These are phyloP conservation scores for Zonotrichia albicollis DNA, from an alignment of 2,797 vertebrate species.

Conservation along the genomic window DNA sequence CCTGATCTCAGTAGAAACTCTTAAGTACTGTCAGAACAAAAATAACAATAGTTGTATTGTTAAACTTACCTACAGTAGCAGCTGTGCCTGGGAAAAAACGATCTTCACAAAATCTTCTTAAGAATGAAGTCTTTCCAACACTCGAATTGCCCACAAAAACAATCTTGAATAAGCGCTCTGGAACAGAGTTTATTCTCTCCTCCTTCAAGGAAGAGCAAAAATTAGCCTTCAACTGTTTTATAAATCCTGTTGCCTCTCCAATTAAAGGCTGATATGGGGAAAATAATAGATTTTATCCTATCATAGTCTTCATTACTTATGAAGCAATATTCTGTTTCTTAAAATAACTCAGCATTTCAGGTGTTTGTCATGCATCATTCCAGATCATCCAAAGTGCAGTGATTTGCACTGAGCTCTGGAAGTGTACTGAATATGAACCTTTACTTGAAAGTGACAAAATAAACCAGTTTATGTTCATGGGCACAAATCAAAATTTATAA, in stretches of 20 bases:
- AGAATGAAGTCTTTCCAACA: conserved; percentile 92
- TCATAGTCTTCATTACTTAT: not conserved
- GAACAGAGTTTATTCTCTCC: conserved; percentile 69
- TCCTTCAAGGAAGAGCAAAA: conserved; percentile 75
- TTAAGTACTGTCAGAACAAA: not conserved
- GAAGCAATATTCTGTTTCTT: not conserved
- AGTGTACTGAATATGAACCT: not conserved
- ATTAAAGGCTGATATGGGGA: not conserved
- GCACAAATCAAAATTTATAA: not conserved
- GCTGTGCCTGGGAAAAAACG: conserved; percentile 81
- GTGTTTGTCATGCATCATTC: not conserved
- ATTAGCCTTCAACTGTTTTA: not conserved
- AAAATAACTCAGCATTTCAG: conserved; percentile 23
- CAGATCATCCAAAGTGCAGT: not conserved
- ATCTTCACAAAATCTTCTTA: conserved; percentile 86
- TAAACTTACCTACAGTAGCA: conserved; percentile 88
- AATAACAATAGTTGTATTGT: not conserved
- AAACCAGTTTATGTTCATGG: not conserved
- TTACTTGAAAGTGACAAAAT: not conserved
- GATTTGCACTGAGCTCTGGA: not conserved
- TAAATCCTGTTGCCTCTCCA: not conserved
- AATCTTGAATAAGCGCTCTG: conserved; percentile 91
- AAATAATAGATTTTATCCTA: not conserved
- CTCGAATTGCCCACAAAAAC: conserved; percentile 90
- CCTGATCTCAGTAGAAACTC: not conserved